Evolutionary conservation across 2,888 invertebrate species (phyloP).

Genomic region (Eumerus sabulonum): DNA sequence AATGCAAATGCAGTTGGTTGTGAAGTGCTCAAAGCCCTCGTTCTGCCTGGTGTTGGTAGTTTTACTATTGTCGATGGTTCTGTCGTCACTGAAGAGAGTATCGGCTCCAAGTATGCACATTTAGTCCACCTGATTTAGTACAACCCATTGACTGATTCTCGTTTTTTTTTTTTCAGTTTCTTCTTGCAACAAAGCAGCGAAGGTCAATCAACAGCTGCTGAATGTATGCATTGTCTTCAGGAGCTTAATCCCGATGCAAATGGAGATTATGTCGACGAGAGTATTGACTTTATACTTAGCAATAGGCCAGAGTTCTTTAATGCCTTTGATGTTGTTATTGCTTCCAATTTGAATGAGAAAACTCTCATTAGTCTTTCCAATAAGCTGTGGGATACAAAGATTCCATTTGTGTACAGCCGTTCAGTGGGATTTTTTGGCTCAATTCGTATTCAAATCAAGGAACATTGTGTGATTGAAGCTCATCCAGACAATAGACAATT

Average conservation of each 20-base stretch:
- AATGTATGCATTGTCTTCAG: conserved; percentile 88
- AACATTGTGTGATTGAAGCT: conserved; percentile 92
- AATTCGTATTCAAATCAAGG: conserved; percentile 90
- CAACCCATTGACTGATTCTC: not conserved
- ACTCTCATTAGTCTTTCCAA: conserved; percentile 86
- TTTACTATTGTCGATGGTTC: conserved; percentile 95
- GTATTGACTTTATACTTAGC: conserved; percentile 89
- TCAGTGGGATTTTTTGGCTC: conserved; percentile 96
- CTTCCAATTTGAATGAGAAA: conserved; percentile 76
- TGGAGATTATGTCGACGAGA: conserved; percentile 95
- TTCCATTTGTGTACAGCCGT: conserved; percentile 92
- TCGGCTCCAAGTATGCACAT: conserved; percentile 90
- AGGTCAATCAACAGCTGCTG: conserved; percentile 91
- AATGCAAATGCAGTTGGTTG: conserved; percentile 96
- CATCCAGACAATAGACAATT: conserved; percentile 95
- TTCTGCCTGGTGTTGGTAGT: conserved; percentile 95
- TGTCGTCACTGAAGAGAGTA: conserved; percentile 91
- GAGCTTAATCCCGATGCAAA: conserved; percentile 96
- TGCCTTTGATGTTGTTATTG: conserved; percentile 88
- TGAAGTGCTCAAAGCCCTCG: conserved; percentile 95
- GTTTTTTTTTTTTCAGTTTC: conserved; percentile 82
- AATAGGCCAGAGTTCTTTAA: conserved; percentile 94
- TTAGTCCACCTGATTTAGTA: not conserved
- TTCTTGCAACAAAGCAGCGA: conserved; percentile 91
- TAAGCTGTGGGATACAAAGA: conserved; percentile 90